phyloP scores from a whole-genome alignment of 2,113 vertebrate species.

The Grammomys surdaster region DNA sequence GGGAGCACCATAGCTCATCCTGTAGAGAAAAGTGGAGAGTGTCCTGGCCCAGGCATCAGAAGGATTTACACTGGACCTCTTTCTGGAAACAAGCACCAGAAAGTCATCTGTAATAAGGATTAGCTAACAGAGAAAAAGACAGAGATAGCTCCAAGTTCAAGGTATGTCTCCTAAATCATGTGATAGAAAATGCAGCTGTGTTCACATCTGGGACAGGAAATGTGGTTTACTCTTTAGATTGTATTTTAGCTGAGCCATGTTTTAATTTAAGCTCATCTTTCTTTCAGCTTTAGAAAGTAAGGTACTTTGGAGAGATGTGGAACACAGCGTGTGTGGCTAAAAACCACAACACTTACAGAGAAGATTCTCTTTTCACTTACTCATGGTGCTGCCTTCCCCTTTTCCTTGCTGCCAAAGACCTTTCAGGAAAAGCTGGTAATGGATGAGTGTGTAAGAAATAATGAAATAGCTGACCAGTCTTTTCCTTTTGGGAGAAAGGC shows the following conservation, averaged over 20 bases:
- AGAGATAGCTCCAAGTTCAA: not conserved
- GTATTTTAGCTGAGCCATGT: not conserved
- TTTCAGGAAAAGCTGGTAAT: slow-evolving; percentile 70
- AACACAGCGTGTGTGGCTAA: slow-evolving; percentile 49
- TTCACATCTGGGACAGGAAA: not conserved
- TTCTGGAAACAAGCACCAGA: slow-evolving; percentile 21
- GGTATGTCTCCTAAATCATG: not conserved
- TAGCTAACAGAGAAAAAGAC: not conserved
- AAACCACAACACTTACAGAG: slow-evolving; percentile 62
- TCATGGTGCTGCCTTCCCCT: not conserved
- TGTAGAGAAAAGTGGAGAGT: not conserved
- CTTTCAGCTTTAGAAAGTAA: slow-evolving; percentile 27
- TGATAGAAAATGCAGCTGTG: not conserved
- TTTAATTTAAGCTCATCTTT: not conserved
- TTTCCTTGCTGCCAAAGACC: slow-evolving; percentile 60
- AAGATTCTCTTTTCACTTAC: not conserved
- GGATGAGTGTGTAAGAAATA: slow-evolving; percentile 55
- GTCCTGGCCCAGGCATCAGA: not conserved
- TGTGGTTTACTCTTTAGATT: not conserved
- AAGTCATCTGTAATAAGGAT: slow-evolving; percentile 16
- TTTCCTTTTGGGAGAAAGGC: slow-evolving; percentile 70
- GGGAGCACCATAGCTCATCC: not conserved
- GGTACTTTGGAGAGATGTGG: not conserved
- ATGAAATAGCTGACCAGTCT: slow-evolving; percentile 52
- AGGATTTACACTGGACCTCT: not conserved